These are phyloP conservation scores for Nestor notabilis DNA, from an alignment of 2,113 vertebrate genomes.

Conservation along the genomic window DNA sequence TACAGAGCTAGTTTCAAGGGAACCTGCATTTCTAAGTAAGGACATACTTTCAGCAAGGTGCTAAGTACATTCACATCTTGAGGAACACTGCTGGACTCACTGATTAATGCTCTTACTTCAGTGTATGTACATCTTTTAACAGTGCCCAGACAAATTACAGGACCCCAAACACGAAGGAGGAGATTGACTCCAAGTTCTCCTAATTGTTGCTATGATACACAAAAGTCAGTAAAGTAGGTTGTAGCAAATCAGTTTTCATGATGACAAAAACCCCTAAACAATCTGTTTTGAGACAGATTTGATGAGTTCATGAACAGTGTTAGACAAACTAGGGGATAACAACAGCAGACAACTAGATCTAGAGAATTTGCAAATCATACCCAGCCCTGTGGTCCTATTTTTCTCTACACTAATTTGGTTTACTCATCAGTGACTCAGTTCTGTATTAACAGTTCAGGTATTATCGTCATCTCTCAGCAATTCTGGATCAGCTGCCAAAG, in stretches of 20 bases:
- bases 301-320: not conserved
- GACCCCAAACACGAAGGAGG: not conserved
- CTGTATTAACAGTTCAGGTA: not conserved
- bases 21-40: not conserved
- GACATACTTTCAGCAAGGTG: not conserved
- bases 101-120: not conserved
- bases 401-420: not conserved
- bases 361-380: not conserved
- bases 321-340: not conserved
- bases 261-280: not conserved
- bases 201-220: not conserved
- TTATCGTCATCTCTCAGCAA: not conserved
- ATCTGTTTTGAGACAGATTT: not conserved
- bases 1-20: not conserved
- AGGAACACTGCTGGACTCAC: not conserved
- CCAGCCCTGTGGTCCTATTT: not conserved
- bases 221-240: not conserved
- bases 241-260: not conserved
- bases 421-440: not conserved
- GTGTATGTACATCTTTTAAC: not conserved
- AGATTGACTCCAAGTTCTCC: not conserved
- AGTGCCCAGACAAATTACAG: not conserved
- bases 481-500: not conserved
- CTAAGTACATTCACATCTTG: not conserved
- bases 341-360: not conserved